Evolutionary conservation across 53 echinoderm and acorn worm species (phyloP), one percentile per base, ranked within the genome.

Genomic region (Hippasteria phrygiana): DNA sequence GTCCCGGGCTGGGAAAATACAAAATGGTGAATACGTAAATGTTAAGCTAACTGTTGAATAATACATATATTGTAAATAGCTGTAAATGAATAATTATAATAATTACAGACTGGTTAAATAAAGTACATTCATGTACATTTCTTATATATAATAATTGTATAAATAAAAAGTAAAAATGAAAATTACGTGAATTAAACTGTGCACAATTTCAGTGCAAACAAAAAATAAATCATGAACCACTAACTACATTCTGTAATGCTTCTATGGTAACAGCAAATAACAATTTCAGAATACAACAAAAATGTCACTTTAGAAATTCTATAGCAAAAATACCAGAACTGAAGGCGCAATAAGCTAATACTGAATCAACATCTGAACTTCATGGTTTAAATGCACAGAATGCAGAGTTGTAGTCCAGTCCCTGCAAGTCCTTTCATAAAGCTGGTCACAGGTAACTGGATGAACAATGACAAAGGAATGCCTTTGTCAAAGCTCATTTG

Each of bases 81-180:
- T 83, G 80, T 66, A 85, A 70, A 85, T 71, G 85, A 64, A 69
- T 70, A 50, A 65, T 40, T 83, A 22, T 31, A 65, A 81, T 45
- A 85, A 85, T 85, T 85, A 70, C 45, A 67, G 50, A 71, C 45
- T 20, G 85, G 48, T 85, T 85, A 85, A 85, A 85, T 85, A 85
- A 85, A 31, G 47, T 70, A 85, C 85, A 67, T 50, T 71, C 70
- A 70, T 85, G 71, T 85, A 85, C 85, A 85, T 55, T 55, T 51
- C 39, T 16, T 63, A 24, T 4, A 63, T 24, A 67, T 75, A 55
- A 85, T 85, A 85, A 85, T 70, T 53, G 85, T 85, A 85, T 85
- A 85, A 85, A 85, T 85, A 85, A 81, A 26, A 39, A 67, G 41
- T 75, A 71, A 71, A 50, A 71, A 81, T 63, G 63, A 27, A 63